These are phyloP conservation scores for Leuciscus waleckii DNA, from an alignment of 2,797 vertebrate genomes.

Conservation along the genomic window DNA sequence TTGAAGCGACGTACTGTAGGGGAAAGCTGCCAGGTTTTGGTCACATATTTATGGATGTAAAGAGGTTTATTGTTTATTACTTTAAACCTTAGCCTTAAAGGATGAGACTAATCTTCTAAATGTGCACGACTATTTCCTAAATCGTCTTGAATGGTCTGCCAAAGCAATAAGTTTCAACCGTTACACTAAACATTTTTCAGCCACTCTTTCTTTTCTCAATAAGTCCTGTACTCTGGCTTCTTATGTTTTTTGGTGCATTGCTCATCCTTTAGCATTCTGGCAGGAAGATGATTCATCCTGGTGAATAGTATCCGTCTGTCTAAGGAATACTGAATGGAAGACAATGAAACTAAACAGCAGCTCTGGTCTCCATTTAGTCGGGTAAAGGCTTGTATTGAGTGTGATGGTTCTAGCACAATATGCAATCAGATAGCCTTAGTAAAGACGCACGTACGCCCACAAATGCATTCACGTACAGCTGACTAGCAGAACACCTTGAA, in stretches of 20 bases:
- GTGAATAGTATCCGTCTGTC: slow-evolving; percentile 36
- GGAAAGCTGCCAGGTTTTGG: neutral
- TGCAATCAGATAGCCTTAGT: slow-evolving; percentile 35
- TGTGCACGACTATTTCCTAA: slow-evolving; percentile 15
- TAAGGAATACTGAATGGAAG: slow-evolving; percentile 40
- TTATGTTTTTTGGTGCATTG: slow-evolving; percentile 41
- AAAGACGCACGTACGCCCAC: slow-evolving; percentile 10
- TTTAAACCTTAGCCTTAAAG: slow-evolving; percentile 36
- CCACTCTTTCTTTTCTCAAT: slow-evolving; percentile 35
- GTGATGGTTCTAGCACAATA: slow-evolving; percentile 35
- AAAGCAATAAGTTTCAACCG: slow-evolving; percentile 4
- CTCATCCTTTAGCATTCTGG: slow-evolving; percentile 40
- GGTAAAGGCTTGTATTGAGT: slow-evolving; percentile 35
- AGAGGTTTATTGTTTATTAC: slow-evolving; percentile 25
- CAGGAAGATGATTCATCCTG: slow-evolving; percentile 41
- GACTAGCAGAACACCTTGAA: slow-evolving; percentile 15
- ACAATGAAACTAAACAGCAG: slow-evolving; percentile 46
- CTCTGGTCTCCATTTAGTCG: slow-evolving; percentile 21
- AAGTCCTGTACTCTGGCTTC: slow-evolving; percentile 38
- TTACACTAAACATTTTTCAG: neutral
- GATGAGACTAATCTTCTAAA: slow-evolving; percentile 42
- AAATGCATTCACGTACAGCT: neutral
- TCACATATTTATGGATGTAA: slow-evolving; percentile 17
- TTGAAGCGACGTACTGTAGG: neutral
- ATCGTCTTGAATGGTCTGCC: slow-evolving; percentile 8